These are phyloP conservation scores for Catharus bicknelli DNA, from an alignment of 2,113 vertebrate species.

Conservation along the genomic window DNA sequence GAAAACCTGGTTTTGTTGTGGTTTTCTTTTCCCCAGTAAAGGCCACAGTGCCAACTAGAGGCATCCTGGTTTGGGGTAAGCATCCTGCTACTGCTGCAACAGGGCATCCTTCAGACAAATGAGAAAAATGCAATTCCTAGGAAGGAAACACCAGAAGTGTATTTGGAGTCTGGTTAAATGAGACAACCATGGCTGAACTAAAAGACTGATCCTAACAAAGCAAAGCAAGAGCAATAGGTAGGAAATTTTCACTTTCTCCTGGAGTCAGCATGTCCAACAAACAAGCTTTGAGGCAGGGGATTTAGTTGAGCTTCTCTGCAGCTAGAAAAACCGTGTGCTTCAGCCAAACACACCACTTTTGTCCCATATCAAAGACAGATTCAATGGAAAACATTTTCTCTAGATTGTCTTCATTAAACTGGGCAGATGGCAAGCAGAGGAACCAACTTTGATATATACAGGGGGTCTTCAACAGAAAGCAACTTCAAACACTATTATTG, in stretches of 20 bases:
- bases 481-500: background rate
- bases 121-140: background rate
- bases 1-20: background rate
- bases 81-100: background rate
- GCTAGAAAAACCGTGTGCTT: background rate
- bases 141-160: background rate
- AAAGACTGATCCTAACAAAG: background rate
- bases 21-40: background rate
- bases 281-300: background rate
- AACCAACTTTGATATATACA: background rate
- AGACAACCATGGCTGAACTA: background rate
- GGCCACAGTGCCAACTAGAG: background rate
- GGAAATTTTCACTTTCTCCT: background rate
- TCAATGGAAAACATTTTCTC: background rate
- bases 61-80: background rate
- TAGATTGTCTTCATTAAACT: background rate
- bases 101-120: background rate
- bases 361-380: background rate
- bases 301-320: background rate
- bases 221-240: background rate
- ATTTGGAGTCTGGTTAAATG: background rate
- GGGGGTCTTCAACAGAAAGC: background rate
- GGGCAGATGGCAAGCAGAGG: conserved; percentile 23
- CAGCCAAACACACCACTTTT: background rate
- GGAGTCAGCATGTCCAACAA: background rate